These are phyloP conservation scores for Carcina quercana DNA, from an alignment of 2,888 invertebrate species.

Conservation along the genomic window DNA sequence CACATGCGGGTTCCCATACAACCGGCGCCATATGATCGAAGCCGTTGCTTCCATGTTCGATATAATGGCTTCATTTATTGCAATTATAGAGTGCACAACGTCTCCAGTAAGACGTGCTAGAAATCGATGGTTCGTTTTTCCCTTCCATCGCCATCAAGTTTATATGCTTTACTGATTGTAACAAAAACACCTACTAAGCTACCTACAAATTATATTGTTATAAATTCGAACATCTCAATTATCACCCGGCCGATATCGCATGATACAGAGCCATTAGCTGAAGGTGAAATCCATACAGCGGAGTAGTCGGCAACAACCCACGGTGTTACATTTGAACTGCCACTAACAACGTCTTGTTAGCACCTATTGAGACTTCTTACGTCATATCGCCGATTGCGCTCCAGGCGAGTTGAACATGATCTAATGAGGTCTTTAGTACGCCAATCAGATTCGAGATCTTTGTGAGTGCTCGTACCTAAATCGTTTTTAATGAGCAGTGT, in stretches of 20 bases:
- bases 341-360: slow-evolving; percentile 52
- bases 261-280: slow-evolving; percentile 38
- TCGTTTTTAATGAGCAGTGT: slow-evolving; percentile 42
- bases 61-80: slow-evolving; percentile 31
- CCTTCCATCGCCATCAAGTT: background rate
- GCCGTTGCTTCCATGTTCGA: slow-evolving; percentile 24
- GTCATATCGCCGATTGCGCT: slow-evolving; percentile 42
- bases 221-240: slow-evolving; percentile 27
- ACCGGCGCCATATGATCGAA: slow-evolving; percentile 31
- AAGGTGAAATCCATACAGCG: slow-evolving; percentile 48
- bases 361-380: slow-evolving; percentile 50
- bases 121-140: no score
- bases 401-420: slow-evolving; percentile 38
- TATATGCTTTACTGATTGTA: background rate
- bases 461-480: slow-evolving; percentile 27
- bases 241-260: slow-evolving; percentile 32
- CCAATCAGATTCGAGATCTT: slow-evolving; percentile 40
- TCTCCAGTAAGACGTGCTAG: no score
- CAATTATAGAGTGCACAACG: slow-evolving; percentile 40
- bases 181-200: slow-evolving; percentile 6
- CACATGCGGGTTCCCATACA: slow-evolving; percentile 35
- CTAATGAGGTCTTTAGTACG: slow-evolving; percentile 48
- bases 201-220: slow-evolving; percentile 5
- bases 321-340: slow-evolving; percentile 4
- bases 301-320: slow-evolving; percentile 29